Base-by-base conservation (phyloP, 1,140 invertebrate species). In the Ectropis grisescens region DNA sequence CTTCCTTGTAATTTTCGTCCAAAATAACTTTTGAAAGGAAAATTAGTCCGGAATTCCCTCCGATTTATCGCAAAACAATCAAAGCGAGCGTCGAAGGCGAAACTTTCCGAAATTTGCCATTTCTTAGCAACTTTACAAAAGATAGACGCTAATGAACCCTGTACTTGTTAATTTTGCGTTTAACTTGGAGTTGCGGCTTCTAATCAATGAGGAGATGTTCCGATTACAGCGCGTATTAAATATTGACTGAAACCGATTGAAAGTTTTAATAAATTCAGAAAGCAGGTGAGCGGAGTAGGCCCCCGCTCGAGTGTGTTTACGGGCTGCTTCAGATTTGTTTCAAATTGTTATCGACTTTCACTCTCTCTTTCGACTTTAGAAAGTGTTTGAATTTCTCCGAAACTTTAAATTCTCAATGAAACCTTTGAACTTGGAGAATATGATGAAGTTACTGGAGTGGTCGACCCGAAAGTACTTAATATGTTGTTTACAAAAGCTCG, bases 41-140 rank as follows among this genome's bases (percentile, higher is more conserved):
- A 47, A 43, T 55, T 49, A 41, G 35, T 40, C 23, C 41, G 26
- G 37, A 51, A 55, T 59, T 42, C 41, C 44, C 47, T 37, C 27
- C 40, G 42, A 57, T 58, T 62, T 59, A 62, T 58, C 33, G 50
- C 36, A 35, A 47, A 64, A 55, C 51, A 58, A 51, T 56, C 45
- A 43, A 44, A 49, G 43, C 41, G 19, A 23, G 8, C 23, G 37
- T 16, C 35, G 37, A 34, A 28, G 26, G 24, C 23, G 14, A 23
- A 33, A 41, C 13, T 40, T 29, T 36, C 25, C 30, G 25, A 45
- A 47, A 43, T 47, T 45, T 47, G 37, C 46, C 44, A 48, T 36
- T 48, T 53, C 41, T 37, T 24, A 16, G 29, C 13, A 53, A 56
- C 31, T 58, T 53, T 34, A 48, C 49, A 44, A 48, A 50, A 54